A percentile compares a stretch with the other conserved stretches of the same genome.
These are phyloP conservation scores for Callocephalon fimbriatum DNA, from an alignment of 2,113 vertebrate genomes.

Conservation along the genomic window DNA sequence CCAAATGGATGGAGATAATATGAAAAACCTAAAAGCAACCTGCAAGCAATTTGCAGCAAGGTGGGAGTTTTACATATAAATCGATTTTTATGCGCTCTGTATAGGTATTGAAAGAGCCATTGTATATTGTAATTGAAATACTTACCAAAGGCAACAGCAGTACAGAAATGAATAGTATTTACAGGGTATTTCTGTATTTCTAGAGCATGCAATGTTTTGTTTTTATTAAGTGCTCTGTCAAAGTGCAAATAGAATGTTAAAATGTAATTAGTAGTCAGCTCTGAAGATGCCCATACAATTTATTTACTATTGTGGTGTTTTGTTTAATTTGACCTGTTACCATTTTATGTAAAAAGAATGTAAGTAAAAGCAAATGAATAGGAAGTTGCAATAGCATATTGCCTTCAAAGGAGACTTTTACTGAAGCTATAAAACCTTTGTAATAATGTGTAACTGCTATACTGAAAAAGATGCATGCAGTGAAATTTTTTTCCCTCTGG, in stretches of 20 bases:
- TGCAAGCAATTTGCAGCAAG: background rate
- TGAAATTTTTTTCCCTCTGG: background rate
- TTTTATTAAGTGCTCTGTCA: background rate
- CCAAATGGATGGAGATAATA: background rate
- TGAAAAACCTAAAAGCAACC: background rate
- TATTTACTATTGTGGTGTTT: background rate
- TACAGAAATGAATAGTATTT: background rate
- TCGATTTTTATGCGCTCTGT: background rate
- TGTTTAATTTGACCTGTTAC: background rate
- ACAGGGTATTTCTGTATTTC: background rate
- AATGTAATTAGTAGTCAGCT: background rate
- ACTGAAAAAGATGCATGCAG: background rate
- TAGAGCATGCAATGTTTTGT: background rate
- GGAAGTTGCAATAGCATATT: background rate
- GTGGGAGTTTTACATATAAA: background rate
- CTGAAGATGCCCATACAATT: background rate
- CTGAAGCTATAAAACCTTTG: background rate
- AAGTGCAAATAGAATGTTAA: background rate
- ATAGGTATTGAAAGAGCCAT: background rate
- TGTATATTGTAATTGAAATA: background rate
- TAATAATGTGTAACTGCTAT: background rate
- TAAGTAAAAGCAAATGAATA: background rate
- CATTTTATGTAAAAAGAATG: background rate
- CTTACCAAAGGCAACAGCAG: background rate
- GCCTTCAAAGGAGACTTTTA: background rate